phyloP scores from a whole-genome alignment of 1,140 invertebrate species.

The Trissolcus basalis region DNA sequence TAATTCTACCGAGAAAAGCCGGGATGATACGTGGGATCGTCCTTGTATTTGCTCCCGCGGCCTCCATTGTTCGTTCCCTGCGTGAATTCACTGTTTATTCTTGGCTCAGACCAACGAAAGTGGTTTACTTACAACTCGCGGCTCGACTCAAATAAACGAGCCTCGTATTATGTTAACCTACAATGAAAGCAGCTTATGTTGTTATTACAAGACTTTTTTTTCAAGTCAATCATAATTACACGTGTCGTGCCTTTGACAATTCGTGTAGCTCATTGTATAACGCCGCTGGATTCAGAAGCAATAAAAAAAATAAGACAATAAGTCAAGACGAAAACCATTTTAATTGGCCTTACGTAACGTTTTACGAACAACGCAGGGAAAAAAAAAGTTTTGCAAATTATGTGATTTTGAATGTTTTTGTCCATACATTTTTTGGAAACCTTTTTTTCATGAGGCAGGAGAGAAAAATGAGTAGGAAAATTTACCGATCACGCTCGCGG shows the following conservation, averaged over 20 bases:
- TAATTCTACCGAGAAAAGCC: constrained; percentile 38
- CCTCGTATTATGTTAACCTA: constrained; percentile 44
- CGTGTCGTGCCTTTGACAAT: constrained; percentile 4
- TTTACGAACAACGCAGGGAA: too few relatives aligned
- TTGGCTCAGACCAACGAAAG: constrained; percentile 63
- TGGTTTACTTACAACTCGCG: constrained; percentile 62
- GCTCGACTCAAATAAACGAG: constrained; percentile 31
- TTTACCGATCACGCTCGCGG: constrained; percentile 22
- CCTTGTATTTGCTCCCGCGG: constrained; percentile 72
- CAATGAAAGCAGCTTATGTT: constrained; percentile 51
- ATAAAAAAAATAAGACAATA: constrained; percentile 27
- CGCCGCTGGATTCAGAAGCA: neutral
- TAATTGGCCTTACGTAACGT: constrained; percentile 19
- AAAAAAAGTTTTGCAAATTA: too few relatives aligned
- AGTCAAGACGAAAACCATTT: neutral
- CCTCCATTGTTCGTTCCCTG: constrained; percentile 65
- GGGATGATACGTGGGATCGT: constrained; percentile 71
- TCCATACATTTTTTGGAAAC: too few relatives aligned
- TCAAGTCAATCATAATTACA: constrained; percentile 5
- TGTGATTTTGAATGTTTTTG: too few relatives aligned
- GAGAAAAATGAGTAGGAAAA: constrained; percentile 13
- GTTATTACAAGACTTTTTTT: constrained; percentile 23
- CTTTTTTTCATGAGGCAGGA: too few relatives aligned
- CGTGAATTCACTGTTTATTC: constrained; percentile 52
- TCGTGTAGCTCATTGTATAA: constrained; percentile 4